Conservation (phyloP, 1,140 invertebrate genomes). For the Heliconius hewitsoni region DNA sequence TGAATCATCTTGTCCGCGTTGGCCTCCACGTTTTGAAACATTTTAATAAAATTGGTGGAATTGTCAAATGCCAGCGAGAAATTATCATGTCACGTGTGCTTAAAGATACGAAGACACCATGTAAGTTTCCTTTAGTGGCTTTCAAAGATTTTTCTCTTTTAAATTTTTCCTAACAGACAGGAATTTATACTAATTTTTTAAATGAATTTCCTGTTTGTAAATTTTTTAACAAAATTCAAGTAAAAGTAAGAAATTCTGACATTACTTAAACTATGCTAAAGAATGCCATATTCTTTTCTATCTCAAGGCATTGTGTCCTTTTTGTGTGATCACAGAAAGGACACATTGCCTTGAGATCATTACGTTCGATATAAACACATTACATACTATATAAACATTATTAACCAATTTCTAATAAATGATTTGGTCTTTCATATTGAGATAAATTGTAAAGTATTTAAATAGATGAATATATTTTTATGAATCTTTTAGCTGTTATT, state of each 20-base stretch:
- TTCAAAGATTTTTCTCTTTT: not conserved
- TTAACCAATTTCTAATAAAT: not conserved
- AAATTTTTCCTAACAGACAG: not conserved
- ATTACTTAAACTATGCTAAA: too few species aligned
- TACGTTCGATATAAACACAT: too few species aligned
- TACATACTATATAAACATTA: too few species aligned
- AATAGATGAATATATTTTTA: not conserved
- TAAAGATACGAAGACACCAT: not conserved
- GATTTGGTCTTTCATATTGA: not conserved
- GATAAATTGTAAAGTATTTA: not conserved
- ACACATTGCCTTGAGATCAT: too few species aligned
- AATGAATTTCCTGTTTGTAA: not conserved
- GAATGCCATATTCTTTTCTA: too few species aligned
- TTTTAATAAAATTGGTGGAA: too few species aligned
- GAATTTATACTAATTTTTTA: not conserved
- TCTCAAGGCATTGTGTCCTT: too few species aligned
- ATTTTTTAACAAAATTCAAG: not conserved
- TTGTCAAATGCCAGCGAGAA: not conserved
- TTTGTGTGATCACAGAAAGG: too few species aligned
- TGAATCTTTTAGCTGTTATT: not conserved
- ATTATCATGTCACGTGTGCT: not conserved
- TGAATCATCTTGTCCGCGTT: too few species aligned
- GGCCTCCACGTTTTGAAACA: too few species aligned
- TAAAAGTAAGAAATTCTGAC: not conserved
- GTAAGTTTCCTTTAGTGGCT: not conserved